Conservation (phyloP, 2,113 vertebrate species). For the Garra rufa region DNA sequence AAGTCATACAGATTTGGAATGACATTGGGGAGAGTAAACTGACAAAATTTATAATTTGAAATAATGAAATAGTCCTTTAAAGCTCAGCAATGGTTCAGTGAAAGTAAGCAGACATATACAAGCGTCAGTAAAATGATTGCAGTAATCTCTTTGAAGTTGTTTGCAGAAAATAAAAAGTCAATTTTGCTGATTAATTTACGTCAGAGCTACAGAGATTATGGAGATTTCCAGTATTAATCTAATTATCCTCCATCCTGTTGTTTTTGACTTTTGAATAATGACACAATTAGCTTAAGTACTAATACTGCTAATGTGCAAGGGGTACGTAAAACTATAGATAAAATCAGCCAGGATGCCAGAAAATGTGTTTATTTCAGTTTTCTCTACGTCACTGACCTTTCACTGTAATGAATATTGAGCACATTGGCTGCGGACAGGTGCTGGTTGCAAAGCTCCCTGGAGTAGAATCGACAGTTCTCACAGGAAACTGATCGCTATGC, state of each 20-base stretch:
- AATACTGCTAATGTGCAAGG: constrained; percentile 22
- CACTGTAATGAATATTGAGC: constrained; percentile 36
- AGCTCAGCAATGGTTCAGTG: not conserved
- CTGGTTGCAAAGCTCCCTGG: not conserved
- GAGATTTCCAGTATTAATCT: constrained; percentile 5
- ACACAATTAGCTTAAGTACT: constrained; percentile 28
- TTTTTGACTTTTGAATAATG: constrained; percentile 39
- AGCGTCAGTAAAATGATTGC: not conserved
- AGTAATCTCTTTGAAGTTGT: not conserved
- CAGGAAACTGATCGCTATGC: constrained; percentile 1
- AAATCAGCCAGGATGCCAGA: constrained; percentile 18
- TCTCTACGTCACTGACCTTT: constrained; percentile 47
- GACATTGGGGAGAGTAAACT: not conserved
- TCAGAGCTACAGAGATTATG: constrained; percentile 11
- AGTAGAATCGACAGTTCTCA: not conserved
- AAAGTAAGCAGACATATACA: not conserved
- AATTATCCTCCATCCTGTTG: not conserved
- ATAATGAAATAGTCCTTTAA: not conserved
- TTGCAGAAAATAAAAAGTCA: not conserved
- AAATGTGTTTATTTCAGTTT: not conserved
- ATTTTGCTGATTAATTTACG: not conserved
- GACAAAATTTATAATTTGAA: not conserved
- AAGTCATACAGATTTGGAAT: not conserved
- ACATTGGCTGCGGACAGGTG: constrained; percentile 34
- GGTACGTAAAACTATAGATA: constrained; percentile 25